A percentile compares a stretch with the other conserved stretches of the same genome.
Evolutionary conservation across 2,797 vertebrate species (phyloP).

Genomic region (Malurus leucopterus): DNA sequence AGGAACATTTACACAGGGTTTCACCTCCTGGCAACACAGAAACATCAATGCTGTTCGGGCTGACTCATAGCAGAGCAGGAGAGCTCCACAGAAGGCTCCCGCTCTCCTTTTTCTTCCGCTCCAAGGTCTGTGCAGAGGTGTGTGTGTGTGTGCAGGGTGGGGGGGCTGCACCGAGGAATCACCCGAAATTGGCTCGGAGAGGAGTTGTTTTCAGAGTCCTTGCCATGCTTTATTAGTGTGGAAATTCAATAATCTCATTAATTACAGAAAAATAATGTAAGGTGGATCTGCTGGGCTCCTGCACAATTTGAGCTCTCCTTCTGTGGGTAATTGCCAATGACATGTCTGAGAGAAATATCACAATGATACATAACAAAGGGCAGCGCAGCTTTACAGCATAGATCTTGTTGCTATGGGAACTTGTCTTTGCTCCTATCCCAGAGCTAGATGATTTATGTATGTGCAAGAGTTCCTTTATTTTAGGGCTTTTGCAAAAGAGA

Average conservation of each 20-base stretch:
- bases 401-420: constrained; percentile 75
- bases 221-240: constrained; percentile 60
- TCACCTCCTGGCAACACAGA: constrained; percentile 66
- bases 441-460: constrained; percentile 71
- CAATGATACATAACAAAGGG: constrained; percentile 74
- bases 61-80: constrained; percentile 52
- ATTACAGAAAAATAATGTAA: constrained; percentile 71
- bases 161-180: background rate
- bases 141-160: background rate
- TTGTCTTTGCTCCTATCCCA: constrained; percentile 63
- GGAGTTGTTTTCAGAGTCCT: constrained; percentile 62
- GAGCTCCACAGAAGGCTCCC: constrained; percentile 14
- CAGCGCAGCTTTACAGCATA: constrained; percentile 68
- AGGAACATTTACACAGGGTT: constrained; percentile 67
- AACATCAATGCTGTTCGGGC: constrained; percentile 37
- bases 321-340: constrained; percentile 72
- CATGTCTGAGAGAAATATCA: constrained; percentile 73
- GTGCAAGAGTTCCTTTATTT: constrained; percentile 70
- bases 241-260: constrained; percentile 74
- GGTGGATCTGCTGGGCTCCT: constrained; percentile 62
- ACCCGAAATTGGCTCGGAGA: constrained; percentile 30
- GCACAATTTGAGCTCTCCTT: constrained; percentile 70
- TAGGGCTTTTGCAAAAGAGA: constrained; percentile 49
- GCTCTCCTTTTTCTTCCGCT: background rate
- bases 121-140: constrained; percentile 41